A percentile compares a stretch with the other conserved stretches of the same genome.
phyloP scores from a whole-genome alignment of 1,140 invertebrate species.

The Drosophila bipectinata region DNA sequence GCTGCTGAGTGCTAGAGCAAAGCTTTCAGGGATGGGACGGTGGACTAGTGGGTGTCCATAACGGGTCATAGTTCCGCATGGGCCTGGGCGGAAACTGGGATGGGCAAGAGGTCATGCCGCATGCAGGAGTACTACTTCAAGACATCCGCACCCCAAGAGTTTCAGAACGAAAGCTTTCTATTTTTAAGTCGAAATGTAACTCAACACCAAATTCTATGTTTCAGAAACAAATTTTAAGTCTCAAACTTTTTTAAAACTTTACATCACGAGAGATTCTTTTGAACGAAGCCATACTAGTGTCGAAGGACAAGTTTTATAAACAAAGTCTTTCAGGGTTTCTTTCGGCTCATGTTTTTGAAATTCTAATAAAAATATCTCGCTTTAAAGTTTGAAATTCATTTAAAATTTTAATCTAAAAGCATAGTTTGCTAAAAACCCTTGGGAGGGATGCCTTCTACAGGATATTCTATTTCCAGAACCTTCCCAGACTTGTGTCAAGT shows the following conservation, averaged over 20 bases:
- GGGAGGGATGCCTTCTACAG: not conserved
- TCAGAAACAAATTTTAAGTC: not conserved
- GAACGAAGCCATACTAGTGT: not conserved
- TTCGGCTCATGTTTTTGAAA: too few relatives aligned
- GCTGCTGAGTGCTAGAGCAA: conserved; percentile 19
- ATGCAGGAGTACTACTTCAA: not conserved
- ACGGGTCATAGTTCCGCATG: conserved; percentile 37
- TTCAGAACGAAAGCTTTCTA: too few relatives aligned
- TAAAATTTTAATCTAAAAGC: not conserved
- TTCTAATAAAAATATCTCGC: too few relatives aligned
- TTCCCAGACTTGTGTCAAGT: conserved; percentile 40
- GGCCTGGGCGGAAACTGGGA: conserved; percentile 13
- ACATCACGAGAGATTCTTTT: not conserved
- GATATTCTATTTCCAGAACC: conserved; percentile 18
- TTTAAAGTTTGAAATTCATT: too few relatives aligned
- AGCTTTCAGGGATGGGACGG: conserved; percentile 26
- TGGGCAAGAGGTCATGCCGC: conserved; percentile 10
- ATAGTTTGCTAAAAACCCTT: not conserved
- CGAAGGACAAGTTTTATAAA: not conserved
- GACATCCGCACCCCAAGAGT: not conserved
- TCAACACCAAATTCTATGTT: not conserved
- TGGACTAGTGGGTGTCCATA: conserved; percentile 11
- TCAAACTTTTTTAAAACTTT: not conserved
- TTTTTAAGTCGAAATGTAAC: not conserved
- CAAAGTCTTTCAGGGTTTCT: not conserved